Evolutionary conservation across 2,888 invertebrate genomes (phyloP), one percentile per base, ranked within the genome.

Genomic region (Rugalucina vietnamica): DNA sequence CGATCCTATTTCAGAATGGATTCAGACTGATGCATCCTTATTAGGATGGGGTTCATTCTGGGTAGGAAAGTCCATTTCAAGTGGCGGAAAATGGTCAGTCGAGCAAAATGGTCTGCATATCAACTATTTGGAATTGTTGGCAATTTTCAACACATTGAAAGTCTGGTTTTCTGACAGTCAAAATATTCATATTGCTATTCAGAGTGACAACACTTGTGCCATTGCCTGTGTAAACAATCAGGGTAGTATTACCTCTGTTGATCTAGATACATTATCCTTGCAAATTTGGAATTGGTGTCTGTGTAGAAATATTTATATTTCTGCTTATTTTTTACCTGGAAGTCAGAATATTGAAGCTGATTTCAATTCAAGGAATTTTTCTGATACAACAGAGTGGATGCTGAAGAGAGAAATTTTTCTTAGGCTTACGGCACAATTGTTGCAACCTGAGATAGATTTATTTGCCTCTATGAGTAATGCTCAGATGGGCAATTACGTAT

Each of bases 401-500:
- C 65, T 84, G 10, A 83, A 84, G 70, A 54, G n/a, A 43, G 29
- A 49, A 5, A 71, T 81, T 43, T 74, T 79, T 77, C 2, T 69
- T 10, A 79, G 79, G 29, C 60, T 86, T 37, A 74, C 76, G 57
- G 34, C 36, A 27, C 70, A 81, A 14, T 82, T 57, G n/a, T 76
- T 81, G 21, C 29, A 27, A n/a, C 85, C 85, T 8, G 71, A 85
- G 50, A 85, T 82, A 71, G 82, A 85, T 65, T n/a, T 81, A 27
- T 86, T 86, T 77, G 84, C 77, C 36, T 81, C 84, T 24, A 36
- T 81, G 24, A 29, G 81, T 12, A 84, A 86, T 74, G 72, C 49
- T 29, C 81, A 84, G 37, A n/a, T 84, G 21, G 5, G 21, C 10
- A 29, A 39, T 0, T 86, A 76, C 78, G 84, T 81, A 36, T 76